Evolutionary conservation across 2,113 vertebrate species (phyloP), one percentile per base, ranked within the genome.

Genomic region (Lophius piscatorius): DNA sequence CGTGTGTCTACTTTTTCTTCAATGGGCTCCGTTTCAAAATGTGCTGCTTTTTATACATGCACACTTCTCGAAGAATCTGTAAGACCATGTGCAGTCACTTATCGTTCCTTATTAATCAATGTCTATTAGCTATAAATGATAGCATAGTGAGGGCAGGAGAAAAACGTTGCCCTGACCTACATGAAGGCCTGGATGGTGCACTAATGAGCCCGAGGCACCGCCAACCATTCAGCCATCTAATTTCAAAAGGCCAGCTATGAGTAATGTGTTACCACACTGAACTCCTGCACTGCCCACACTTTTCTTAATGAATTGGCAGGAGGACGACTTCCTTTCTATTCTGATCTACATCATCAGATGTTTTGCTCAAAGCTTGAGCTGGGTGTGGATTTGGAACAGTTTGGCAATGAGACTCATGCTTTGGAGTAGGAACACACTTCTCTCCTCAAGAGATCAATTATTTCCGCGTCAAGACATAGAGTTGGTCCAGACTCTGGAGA

Each of bases 361-460:
- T 13, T 48, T 36, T 34, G 10, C n/a, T 41, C 13, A 70, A 51
- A 74, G 47, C 81, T 78, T 26, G 17, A 59, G 54, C 0, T n/a
- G 16, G 56, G 9, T 60, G 22, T 42, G 28, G 61, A 29, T 13
- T 46, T 5, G 13, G 14, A 56, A 12, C 14, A 10, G 24, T 38
- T 23, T 34, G 29, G 3, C 11, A 14, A 4, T 13, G 41, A 35
- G 17, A 26, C 9, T 34, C 20, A 26, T 35, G 40, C 29, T 42
- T 47, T 60, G 40, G 8, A 61, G 40, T 3, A 17, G 12, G 1
- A 18, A 55, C 28, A 36, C 13, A 1, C 1, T 0, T 5, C 28
- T 60, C 38, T 70, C 62, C 79, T 80, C 70, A 36, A 38, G 80
- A 69, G 83, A 74, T 86, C 76, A 78, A 73, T 76, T 78, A 80